Conservation (phyloP, 2,113 vertebrate species). For the Halichoerus grypus region DNA sequence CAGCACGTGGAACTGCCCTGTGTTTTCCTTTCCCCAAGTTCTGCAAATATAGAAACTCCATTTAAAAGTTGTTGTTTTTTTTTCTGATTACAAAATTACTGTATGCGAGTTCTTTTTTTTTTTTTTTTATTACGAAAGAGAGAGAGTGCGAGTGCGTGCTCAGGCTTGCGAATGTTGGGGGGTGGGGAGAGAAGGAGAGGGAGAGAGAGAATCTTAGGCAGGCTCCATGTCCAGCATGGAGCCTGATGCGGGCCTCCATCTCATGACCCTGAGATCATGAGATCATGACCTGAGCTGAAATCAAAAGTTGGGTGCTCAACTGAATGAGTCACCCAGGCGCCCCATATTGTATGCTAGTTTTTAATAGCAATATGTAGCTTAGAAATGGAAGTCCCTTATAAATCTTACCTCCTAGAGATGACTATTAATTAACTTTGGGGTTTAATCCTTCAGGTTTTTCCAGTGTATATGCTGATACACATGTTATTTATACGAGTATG, state of each 20-base stretch:
- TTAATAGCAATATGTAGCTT: not conserved
- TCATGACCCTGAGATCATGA: not conserved
- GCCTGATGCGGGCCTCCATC: not conserved
- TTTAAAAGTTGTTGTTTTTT: not conserved
- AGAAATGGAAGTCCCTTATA: not conserved
- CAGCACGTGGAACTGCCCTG: not conserved
- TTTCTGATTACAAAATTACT: not conserved
- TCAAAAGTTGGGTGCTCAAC: not conserved
- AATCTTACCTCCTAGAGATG: not conserved
- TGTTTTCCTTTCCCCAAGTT: not conserved
- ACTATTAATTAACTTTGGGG: not conserved
- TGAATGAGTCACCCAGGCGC: not conserved
- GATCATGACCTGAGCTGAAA: not conserved
- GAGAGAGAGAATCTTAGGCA: not conserved
- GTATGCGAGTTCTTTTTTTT: not conserved
- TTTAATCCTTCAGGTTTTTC: not conserved
- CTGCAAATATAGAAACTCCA: not conserved
- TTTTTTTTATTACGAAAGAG: too few relatives aligned
- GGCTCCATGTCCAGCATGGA: not conserved
- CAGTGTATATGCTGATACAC: not conserved
- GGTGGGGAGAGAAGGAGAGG: not conserved
- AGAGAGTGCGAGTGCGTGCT: accelerated
- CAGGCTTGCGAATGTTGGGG: not conserved
- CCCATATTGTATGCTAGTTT: not conserved
- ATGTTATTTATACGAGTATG: not conserved